Base-by-base conservation (phyloP, 1,140 invertebrate species). In the Asobara japonica region DNA sequence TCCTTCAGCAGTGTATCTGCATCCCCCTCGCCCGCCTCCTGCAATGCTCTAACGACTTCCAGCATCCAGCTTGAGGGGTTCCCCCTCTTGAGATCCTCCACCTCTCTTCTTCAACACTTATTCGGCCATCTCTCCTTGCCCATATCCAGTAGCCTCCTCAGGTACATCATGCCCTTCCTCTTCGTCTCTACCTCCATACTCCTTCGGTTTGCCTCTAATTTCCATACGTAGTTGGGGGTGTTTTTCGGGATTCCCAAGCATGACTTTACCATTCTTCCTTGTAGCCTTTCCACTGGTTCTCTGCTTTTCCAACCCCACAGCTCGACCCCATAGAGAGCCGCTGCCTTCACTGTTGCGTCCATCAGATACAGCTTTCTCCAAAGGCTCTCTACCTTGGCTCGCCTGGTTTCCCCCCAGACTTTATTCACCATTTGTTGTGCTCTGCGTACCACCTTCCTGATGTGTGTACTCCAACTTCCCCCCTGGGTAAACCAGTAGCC, bases 301-400 rank as follows among this genome's bases (percentile, higher is more conserved):
- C 33, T 60, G 41, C 45, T 61, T 61, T 16, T 31, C 66, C 65
- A 74, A 6, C 74, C 71, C 68, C 71, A 73, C 6, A 75, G 56
- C 33, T 72, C 61, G 0, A 48, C 45, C 20, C 72, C 70, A n/a
- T 76, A 73, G 6, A 69, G 20, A 4, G 61, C 48, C 10, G 16
- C 66, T 31, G 64, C 16, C 7, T 61, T 66, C 8, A 72, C 62
- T 36, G 56, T 65, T 13, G 60, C 13, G 30, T 70, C 66, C 31
- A 66, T 41, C 10, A 75, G 31, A 25, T 72, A 66, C 2, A 72
- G 13, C 25, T 51, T 72, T 27, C 61, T 66, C n/a, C 29, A 41
- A 25, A 72, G 18, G 3, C 11, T n/a, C 1, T 56, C 11, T 56
- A 56, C 51, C 10, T 18, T 51, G 0, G 64, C 64, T 22, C 51